phyloP scores from a whole-genome alignment of 2,888 invertebrate genomes.

The Axea sp. region DNA sequence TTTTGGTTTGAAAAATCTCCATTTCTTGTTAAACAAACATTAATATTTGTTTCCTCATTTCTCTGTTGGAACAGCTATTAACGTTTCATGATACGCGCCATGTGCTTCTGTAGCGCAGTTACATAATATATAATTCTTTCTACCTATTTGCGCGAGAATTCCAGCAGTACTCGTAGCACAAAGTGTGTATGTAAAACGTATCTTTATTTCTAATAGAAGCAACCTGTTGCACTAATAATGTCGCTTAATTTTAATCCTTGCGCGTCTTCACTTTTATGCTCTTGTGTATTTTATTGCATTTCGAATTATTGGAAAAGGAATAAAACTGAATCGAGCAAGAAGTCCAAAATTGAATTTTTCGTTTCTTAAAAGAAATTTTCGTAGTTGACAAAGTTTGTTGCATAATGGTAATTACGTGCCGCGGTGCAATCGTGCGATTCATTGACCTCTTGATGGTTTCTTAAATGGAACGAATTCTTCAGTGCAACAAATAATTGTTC shows the following conservation, averaged over 20 bases:
- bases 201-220: constrained; percentile 27
- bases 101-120: constrained; percentile 64
- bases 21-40: constrained; percentile 31
- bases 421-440: constrained; percentile 21
- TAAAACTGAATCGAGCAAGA: too few relatives aligned
- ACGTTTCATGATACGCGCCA: constrained; percentile 64
- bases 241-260: background rate
- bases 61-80: constrained; percentile 32
- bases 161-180: constrained; percentile 6
- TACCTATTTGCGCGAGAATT: constrained; percentile 13
- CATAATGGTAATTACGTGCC: constrained; percentile 30
- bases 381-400: constrained; percentile 30
- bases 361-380: constrained; percentile 15
- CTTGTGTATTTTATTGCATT: too few relatives aligned
- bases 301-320: too few relatives aligned
- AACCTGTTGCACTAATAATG: constrained; percentile 24
- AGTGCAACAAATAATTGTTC: constrained; percentile 16
- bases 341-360: too few relatives aligned
- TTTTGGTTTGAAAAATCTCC: too few relatives aligned
- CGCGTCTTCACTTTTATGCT: too few relatives aligned
- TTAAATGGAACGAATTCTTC: constrained; percentile 37
- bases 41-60: constrained; percentile 54
- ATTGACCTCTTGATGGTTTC: constrained; percentile 34
- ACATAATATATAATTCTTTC: constrained; percentile 63
- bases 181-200: constrained; percentile 4